phyloP scores from a whole-genome alignment of 2,113 vertebrate species.

The Dendrocopos noguchii region DNA sequence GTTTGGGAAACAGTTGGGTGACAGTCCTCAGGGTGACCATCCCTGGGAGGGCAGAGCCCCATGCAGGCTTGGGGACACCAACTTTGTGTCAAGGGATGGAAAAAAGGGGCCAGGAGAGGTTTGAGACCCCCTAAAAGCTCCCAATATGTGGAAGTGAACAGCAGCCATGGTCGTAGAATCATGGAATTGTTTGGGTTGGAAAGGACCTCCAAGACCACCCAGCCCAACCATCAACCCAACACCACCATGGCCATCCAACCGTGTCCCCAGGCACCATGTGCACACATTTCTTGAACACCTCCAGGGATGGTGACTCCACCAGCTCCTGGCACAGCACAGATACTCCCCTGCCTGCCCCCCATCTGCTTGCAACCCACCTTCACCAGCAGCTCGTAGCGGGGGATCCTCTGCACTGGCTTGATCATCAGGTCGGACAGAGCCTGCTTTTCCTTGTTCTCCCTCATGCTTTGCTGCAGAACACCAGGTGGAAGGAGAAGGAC shows the following conservation, averaged over 20 bases:
- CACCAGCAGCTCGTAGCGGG: constrained; percentile 95
- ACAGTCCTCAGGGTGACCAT: neutral
- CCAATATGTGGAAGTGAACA: fast-evolving
- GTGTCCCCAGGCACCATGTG: too few species aligned
- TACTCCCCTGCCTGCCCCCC: neutral
- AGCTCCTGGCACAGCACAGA: neutral
- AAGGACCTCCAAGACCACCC: too few species aligned
- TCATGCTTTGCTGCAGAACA: constrained; percentile 90
- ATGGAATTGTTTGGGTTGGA: too few species aligned
- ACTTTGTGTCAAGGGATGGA: neutral
- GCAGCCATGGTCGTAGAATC: fast-evolving
- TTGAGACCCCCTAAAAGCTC: neutral
- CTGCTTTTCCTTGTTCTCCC: constrained; percentile 99
- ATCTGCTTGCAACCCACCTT: constrained; percentile 79
- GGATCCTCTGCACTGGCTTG: constrained; percentile 97
- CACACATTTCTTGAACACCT: too few species aligned
- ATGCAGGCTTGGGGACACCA: neutral
- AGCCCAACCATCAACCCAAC: too few species aligned
- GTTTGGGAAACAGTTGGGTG: fast-evolving
- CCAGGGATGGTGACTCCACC: too few species aligned
- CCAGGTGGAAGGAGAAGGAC: neutral
- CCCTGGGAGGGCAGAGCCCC: neutral
- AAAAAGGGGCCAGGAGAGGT: neutral
- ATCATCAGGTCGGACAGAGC: constrained; percentile 97
- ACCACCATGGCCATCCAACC: too few species aligned